Conservation (phyloP, 1,140 invertebrate species). For the Heliothis subflexa region DNA sequence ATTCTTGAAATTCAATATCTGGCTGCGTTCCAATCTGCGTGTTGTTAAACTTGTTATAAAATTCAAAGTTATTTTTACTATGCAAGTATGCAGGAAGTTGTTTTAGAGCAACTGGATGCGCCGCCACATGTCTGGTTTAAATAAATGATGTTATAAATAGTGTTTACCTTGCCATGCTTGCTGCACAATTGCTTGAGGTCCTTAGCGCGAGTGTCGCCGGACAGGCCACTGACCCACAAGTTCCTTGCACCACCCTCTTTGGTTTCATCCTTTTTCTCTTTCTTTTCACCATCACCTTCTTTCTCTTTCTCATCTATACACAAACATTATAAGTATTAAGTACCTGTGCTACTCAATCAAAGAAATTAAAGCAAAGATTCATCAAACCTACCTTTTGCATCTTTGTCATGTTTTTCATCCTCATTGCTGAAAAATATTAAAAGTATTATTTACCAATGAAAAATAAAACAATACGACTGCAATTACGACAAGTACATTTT, state of each 20-base stretch:
- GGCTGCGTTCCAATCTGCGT: too few relatives aligned
- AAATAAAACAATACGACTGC: not conserved
- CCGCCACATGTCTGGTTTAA: not conserved
- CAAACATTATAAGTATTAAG: constrained; percentile 46
- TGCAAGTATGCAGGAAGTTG: too few relatives aligned
- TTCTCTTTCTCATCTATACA: constrained; percentile 77
- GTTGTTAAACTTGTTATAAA: too few relatives aligned
- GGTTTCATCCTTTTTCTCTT: constrained; percentile 77
- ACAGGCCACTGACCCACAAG: constrained; percentile 97
- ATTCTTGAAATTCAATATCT: too few relatives aligned
- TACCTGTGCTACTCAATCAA: not conserved
- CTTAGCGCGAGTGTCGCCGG: constrained; percentile 94
- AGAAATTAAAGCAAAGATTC: not conserved
- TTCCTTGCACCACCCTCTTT: constrained; percentile 88
- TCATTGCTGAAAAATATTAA: constrained; percentile 78
- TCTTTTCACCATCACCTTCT: constrained; percentile 75
- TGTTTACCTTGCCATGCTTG: constrained; percentile 93
- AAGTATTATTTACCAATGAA: constrained; percentile 30
- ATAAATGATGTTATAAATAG: not conserved
- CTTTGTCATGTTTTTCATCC: constrained; percentile 72
- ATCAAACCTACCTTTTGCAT: constrained; percentile 74
- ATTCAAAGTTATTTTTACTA: too few relatives aligned
- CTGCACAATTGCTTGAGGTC: constrained; percentile 97
- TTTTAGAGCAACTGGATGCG: too few relatives aligned
- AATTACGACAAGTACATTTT: constrained; percentile 3